These are phyloP conservation scores for Mesodorylaimus sp. DNA, from an alignment of 2,888 invertebrate species.

Conservation along the genomic window DNA sequence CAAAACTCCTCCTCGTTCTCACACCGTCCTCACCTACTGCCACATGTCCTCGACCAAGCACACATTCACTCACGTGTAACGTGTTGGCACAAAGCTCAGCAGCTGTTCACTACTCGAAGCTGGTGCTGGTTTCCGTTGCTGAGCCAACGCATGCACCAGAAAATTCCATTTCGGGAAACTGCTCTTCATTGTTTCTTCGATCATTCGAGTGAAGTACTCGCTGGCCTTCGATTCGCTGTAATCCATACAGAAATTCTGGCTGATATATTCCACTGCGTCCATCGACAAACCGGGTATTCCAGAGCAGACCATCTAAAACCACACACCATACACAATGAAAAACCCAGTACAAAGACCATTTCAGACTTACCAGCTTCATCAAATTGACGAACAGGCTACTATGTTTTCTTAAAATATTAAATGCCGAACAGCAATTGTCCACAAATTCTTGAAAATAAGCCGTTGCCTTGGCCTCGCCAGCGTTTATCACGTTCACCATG, in stretches of 20 bases:
- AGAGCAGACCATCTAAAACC: conserved; percentile 61
- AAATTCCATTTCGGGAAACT: conserved; percentile 94
- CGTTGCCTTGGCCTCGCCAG: conserved; percentile 7
- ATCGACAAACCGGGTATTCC: conserved; percentile 76
- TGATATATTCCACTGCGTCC: conserved; percentile 76
- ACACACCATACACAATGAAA: neutral
- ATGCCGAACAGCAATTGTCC: conserved; percentile 92
- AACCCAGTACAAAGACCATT: neutral
- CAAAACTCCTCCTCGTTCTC: too few relatives aligned
- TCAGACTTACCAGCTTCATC: conserved; percentile 55
- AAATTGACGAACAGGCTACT: conserved; percentile 72
- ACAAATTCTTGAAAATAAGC: conserved; percentile 73
- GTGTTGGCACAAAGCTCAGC: too few relatives aligned
- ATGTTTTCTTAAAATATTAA: conserved; percentile 77
- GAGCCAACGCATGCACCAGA: conserved; percentile 87
- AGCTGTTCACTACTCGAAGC: too few relatives aligned
- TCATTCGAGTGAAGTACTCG: conserved; percentile 45
- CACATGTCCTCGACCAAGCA: neutral
- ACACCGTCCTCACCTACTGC: too few relatives aligned
- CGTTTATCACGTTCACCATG: conserved; percentile 89
- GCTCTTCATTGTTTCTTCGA: conserved; percentile 62
- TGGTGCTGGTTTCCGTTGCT: conserved; percentile 40
- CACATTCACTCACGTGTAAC: too few relatives aligned
- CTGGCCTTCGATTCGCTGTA: conserved; percentile 84
- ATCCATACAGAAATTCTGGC: conserved; percentile 66